Base-by-base conservation (phyloP, 2,888 invertebrate genomes). In the Mythimna lalbum region DNA sequence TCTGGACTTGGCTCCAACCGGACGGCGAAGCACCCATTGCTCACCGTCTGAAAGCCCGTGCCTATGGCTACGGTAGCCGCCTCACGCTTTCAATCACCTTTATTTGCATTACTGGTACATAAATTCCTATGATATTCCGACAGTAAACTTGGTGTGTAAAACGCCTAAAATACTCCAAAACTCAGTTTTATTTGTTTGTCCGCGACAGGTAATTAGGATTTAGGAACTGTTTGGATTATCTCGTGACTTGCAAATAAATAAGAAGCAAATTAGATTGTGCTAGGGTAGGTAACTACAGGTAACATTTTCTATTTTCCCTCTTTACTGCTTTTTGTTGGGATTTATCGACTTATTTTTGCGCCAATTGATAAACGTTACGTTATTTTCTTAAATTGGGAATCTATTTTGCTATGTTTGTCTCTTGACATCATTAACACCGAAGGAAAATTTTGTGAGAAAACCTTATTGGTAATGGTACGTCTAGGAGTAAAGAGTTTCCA, bases 101-200 rank as follows among this genome's bases (percentile, higher is more conserved):
- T 27, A 27, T 27, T 27, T 4, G 27, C 27, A 27, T 27, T n/a
- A n/a, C n/a, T n/a, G n/a, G n/a, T n/a, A n/a, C n/a, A n/a, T n/a
- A n/a, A n/a, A n/a, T n/a, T n/a, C n/a, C n/a, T n/a, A n/a, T n/a
- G 78, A 63, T 68, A 61, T 56, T 60, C 39, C 12, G 50, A 63
- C 36, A 31, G 43, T 74, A 69, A 74, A 74, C 47, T 65, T 69
- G n/a, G 47, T 47, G 17, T 69, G 63, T 74, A 63, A 78, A 74
- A 74, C 43, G 53, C 43, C 66, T 63, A 69, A 79, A 74, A 69
- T 79, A 74, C 65, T 55, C 21, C 27, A 9, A 61, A 71, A 57
- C 43, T 5, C 10, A 61, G n/a, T 4, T 23, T 5, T 61, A 47
- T 53, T 49, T 52, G 52, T 68, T 67, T 61, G 21, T 63, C 21